Base-by-base conservation (phyloP, 2,797 vertebrate species). In the Simalia tracyae region DNA sequence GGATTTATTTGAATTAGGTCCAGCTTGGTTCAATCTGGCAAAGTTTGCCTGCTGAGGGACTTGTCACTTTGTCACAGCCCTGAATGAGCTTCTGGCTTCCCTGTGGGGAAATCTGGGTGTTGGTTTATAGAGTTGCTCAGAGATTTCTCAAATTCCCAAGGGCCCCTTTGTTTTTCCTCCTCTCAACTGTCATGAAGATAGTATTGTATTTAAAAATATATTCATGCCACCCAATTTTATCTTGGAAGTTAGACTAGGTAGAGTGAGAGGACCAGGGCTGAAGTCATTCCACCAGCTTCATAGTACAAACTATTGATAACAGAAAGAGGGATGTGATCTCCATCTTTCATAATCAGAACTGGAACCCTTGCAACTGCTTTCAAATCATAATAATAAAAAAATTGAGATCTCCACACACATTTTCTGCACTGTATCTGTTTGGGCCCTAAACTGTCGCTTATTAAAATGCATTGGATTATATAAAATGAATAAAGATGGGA, bases 1-100 rank as follows among this genome's bases (percentile, higher is more conserved):
- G 76, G 92, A 92, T 22, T 81, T 81, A 46, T 46, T 81, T 56
- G 88, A 90, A 92, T 24, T 14, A 54, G 36, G 66, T 81, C 85
- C 88, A 59, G 59, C 86, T 89, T 93, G 90, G 57, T 9, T 0
- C 9, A 59, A 0, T 57, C 91, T 81, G 72, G 36, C 72, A 81
- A 76, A 76, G 72, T 64, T 89, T 54, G 3, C 46, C 19, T 56
- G 2, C 7, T 89, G 64, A 2, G 28, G 93, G 63, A 59, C 87
- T 89, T 87, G 68, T 3, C 59, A 28, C 61, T 26, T 0, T 28
- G 17, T 84, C 89, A 42, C 0, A 0, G 76, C 84, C 10, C 54
- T 91, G 94, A n/a, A 8, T 54, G 19, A 10, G 60, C 19, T 88
- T 68, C 63, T 31, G 15, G 42, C 46, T 92, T 42, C 88, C 76